Evolutionary conservation across 2,888 invertebrate genomes (phyloP), one percentile per base, ranked within the genome.

Genomic region (Athripsodes cinereus): DNA sequence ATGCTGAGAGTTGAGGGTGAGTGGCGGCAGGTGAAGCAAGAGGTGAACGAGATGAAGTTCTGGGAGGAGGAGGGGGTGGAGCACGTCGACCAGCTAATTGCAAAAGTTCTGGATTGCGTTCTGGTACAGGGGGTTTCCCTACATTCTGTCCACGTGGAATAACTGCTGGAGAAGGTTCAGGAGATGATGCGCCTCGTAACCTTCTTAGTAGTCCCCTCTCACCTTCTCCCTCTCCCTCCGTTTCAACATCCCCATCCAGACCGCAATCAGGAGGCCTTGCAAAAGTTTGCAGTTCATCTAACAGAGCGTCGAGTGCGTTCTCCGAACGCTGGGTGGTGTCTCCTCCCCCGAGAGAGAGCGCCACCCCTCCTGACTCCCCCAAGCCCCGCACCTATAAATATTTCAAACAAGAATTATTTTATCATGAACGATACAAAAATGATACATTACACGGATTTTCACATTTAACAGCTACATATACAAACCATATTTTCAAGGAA

Each of bases 221-320:
- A n/a, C 56, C 56, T 50, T 55, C 66, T 5, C 47, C 47, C 44
- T 60, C 60, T n/a, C 56, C 56, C 52, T 55, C 66, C 34, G 26
- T 64, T 55, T 31, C 69, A 2, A 47, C 13, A 8, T 21, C 47
- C 20, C 20, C 47, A 47, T 47, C 21, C 66, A 54, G 65, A 5
- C 53, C 68, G 49, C 66, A 65, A 58, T 69, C 64, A 11, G 67
- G 76, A 53, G 92, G 92, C 71, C 88, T 86, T 56, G 92, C 87
- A 74, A 92, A 92, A 31, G 92, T 92, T 75, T 93, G 92, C 65
- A 93, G 82, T 75, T 94, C 93, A 74, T 92, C 92, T 90, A 94
- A 79, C 88, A 94, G 77, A 86, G 92, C 92, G 87, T 94, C 94
- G 89, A 94, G 92, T 86, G 93, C 92, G 88, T 93, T 94, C 87